Conservation (phyloP, 2,888 invertebrate genomes). For the Drosophila percnosoma region DNA sequence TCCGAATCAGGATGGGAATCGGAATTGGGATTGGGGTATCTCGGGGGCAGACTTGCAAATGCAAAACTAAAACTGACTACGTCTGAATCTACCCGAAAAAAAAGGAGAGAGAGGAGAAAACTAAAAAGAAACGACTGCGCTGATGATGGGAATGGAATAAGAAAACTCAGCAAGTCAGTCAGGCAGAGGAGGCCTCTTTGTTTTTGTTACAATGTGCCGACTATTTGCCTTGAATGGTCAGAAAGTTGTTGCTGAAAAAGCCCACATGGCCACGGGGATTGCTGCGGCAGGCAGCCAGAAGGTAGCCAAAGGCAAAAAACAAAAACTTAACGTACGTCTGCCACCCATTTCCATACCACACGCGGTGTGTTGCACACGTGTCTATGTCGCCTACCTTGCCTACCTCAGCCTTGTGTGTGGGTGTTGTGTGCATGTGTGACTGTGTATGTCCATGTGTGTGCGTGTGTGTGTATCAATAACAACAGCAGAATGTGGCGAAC, state of each 20-base stretch:
- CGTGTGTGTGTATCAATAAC: conserved; percentile 49
- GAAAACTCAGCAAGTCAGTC: conserved; percentile 72
- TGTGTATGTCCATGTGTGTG: not conserved
- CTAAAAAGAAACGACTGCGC: conserved; percentile 14
- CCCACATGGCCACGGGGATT: conserved; percentile 48
- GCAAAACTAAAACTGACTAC: conserved; percentile 58
- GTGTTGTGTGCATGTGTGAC: conserved; percentile 17
- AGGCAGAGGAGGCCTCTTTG: conserved; percentile 49
- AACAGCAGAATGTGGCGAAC: conserved; percentile 55
- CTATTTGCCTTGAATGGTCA: conserved; percentile 74
- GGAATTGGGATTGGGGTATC: conserved; percentile 12
- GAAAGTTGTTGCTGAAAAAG: conserved; percentile 63
- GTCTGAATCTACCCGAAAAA: conserved; percentile 36
- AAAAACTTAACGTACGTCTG: conserved; percentile 47
- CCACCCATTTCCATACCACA: not conserved
- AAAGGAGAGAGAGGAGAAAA: not conserved
- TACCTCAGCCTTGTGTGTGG: conserved; percentile 37
- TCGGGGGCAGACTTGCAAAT: conserved; percentile 51
- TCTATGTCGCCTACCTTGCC: conserved; percentile 22
- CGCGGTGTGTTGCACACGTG: conserved; percentile 23
- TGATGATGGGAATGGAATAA: conserved; percentile 53
- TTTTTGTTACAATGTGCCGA: conserved; percentile 71
- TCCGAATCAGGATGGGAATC: conserved; percentile 15
- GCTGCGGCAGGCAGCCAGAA: conserved; percentile 17
- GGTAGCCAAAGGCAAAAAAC: conserved; percentile 31